Base-by-base conservation (phyloP, 53 echinoderm and acorn worm genomes). In the Crossaster papposus region DNA sequence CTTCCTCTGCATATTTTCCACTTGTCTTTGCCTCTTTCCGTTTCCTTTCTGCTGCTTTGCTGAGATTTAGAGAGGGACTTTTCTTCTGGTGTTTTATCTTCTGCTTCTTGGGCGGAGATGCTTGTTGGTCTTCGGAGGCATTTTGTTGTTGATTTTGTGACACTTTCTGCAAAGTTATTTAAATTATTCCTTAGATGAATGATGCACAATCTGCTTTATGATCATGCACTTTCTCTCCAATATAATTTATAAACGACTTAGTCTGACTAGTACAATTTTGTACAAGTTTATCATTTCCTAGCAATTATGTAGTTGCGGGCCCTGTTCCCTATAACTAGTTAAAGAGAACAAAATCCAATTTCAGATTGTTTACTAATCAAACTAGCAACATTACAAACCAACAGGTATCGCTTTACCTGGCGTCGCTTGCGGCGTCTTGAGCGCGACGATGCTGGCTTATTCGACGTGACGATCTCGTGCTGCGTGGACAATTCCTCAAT, bases 401-500 rank as follows among this genome's bases (percentile, higher is more conserved):
- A 64, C 23, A 64, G 11, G 24, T 68, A 10, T 12, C 28, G 10
- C 11, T 64, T 88, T 55, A 88, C 88, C 32, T 37, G 37, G 6
- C 53, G 62, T 34, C 78, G 88, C 55, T 33, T 77, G 0, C 22
- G 52, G n/a, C 51, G 3, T 14, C 37, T 78, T 64, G 64, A 20
- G 9, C 51, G 51, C 20, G 79, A 52, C 12, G 68, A 36, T n/a
- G 62, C 12, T 1, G 83, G 63, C 17, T 44, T n/a, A n/a, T n/a
- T 65, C 33, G 29, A 44, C 15, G 36, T 72, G 30, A 84, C 50
- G 53, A 84, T 20, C 36, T 72, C 84, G 52, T 84, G 71, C 68
- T 84, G 72, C 51, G 53, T 32, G 1, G 90, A 91, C 77, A 97
- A 51, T 23, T 94, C 95, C 74, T 97, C 97, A 53, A 97, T 78